phyloP scores from a whole-genome alignment of 2,888 invertebrate genomes.

The Gandaritis pyraliata region DNA sequence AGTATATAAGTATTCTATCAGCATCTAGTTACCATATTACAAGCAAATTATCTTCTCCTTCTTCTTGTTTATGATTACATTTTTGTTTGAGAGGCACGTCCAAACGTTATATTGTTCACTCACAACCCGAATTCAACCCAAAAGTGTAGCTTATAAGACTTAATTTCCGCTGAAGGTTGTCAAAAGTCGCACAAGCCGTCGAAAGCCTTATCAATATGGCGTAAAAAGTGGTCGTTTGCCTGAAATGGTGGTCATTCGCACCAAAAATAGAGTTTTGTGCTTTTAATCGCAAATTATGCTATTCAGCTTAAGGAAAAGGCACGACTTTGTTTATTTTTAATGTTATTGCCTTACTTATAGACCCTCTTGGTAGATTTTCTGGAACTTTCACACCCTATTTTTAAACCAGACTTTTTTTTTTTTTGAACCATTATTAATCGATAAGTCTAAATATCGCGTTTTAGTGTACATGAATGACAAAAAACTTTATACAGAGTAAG shows the following conservation, averaged over 20 bases:
- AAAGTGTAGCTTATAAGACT: not conserved
- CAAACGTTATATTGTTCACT: too few species aligned
- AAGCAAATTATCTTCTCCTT: too few species aligned
- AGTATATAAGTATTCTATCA: too few species aligned
- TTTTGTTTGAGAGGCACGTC: too few species aligned
- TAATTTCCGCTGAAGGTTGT: not conserved
- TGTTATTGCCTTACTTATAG: not conserved
- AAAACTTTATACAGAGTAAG: too few species aligned
- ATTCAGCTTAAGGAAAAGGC: not conserved
- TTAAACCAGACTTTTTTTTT: too few species aligned
- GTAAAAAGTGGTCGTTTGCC: conserved; percentile 3
- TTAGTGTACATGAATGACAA: too few species aligned
- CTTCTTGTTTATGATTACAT: too few species aligned
- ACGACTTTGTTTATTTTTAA: not conserved
- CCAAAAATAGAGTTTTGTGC: conserved; percentile 3
- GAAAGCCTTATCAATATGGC: not conserved
- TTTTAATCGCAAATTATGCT: not conserved
- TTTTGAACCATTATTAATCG: too few species aligned
- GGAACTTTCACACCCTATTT: not conserved
- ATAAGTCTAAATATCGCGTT: too few species aligned
- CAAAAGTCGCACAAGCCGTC: not conserved
- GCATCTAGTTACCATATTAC: too few species aligned
- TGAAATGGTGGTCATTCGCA: conserved; percentile 1
- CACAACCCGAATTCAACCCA: not conserved
- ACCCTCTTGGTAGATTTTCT: not conserved